phyloP scores from a whole-genome alignment of 1,140 invertebrate genomes.

The Rhynchophorus ferrugineus region DNA sequence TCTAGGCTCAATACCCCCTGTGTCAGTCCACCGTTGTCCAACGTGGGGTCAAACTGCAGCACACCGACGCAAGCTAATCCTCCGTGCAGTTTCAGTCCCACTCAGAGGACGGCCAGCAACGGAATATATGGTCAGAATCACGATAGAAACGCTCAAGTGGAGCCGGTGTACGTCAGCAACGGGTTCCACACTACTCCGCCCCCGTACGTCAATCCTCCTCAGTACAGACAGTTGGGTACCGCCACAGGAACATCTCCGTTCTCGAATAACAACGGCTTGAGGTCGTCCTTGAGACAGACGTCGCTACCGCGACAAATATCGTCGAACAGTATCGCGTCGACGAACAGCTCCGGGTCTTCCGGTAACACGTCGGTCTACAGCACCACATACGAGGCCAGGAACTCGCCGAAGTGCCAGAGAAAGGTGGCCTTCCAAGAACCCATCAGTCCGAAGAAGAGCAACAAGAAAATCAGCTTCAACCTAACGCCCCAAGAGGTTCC shows the following conservation, averaged over 20 bases:
- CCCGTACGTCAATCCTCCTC: constrained; percentile 31
- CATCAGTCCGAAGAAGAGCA: constrained; percentile 44
- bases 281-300: constrained; percentile 34
- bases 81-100: constrained; percentile 30
- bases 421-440: constrained; percentile 47
- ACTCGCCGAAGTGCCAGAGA: constrained; percentile 44
- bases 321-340: constrained; percentile 33
- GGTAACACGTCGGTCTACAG: constrained; percentile 27
- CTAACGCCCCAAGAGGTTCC: constrained; percentile 45
- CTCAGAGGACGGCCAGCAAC: constrained; percentile 12
- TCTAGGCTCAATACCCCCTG: constrained; percentile 41
- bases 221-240: constrained; percentile 29
- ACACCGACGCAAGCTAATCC: constrained; percentile 35
- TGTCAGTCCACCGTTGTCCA: constrained; percentile 44
- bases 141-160: constrained; percentile 23
- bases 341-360: constrained; percentile 29
- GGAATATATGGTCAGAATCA: constrained; percentile 24
- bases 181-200: constrained; percentile 20
- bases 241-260: constrained; percentile 27
- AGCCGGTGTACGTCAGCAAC: constrained; percentile 10
- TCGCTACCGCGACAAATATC: constrained; percentile 36
- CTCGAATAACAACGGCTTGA: constrained; percentile 30
- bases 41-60: constrained; percentile 35
- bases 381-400: constrained; percentile 42
- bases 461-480: constrained; percentile 50